Percentiles rank a stretch among this genome's conserved stretches.
phyloP scores from a whole-genome alignment of 2,113 vertebrate genomes.

The Pluvialis apricaria region DNA sequence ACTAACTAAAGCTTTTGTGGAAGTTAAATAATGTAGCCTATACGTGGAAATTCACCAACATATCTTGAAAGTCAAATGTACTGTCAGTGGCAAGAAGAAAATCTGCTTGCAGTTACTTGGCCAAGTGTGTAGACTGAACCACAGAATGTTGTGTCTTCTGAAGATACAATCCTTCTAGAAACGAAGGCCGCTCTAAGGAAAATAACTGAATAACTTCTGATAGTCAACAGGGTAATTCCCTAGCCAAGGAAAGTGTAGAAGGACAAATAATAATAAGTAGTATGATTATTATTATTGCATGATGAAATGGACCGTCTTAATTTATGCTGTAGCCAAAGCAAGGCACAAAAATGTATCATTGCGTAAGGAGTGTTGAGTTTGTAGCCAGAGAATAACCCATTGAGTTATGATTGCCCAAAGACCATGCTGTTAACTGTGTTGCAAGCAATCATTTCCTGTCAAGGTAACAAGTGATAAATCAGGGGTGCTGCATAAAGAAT shows the following conservation, averaged over 20 bases:
- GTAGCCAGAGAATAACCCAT: background rate
- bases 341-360: background rate
- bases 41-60: background rate
- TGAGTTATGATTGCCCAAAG: background rate
- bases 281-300: background rate
- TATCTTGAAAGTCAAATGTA: background rate
- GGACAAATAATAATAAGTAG: background rate
- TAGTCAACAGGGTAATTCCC: background rate
- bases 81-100: background rate
- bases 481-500: background rate
- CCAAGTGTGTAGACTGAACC: background rate
- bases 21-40: background rate
- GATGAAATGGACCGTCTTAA: background rate
- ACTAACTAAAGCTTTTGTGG: background rate
- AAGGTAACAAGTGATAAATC: background rate
- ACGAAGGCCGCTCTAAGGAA: background rate
- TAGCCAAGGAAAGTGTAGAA: background rate
- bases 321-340: background rate
- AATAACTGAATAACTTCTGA: background rate
- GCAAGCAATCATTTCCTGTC: conserved; percentile 1
- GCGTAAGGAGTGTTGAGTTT: background rate
- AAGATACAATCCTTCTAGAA: background rate
- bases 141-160: background rate
- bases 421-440: background rate
- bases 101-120: background rate